phyloP scores from a whole-genome alignment of 2,888 invertebrate genomes.

The Panopea generosa region DNA sequence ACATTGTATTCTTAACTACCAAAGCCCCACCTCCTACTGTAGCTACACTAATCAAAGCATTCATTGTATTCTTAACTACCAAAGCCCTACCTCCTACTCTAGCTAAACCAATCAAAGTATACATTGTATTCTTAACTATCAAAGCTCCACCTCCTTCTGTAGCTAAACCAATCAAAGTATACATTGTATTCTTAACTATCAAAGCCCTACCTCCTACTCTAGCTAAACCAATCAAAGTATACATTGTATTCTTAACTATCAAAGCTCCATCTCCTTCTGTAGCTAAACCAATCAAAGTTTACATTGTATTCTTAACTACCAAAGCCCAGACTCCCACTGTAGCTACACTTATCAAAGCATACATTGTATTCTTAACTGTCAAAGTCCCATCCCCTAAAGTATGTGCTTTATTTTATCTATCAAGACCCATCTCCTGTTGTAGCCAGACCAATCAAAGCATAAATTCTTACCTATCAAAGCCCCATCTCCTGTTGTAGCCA shows the following conservation, averaged over 20 bases:
- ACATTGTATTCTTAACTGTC: conserved; percentile 12
- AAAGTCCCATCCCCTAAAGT: background rate
- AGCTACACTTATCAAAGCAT: background rate
- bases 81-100: too few relatives aligned
- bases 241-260: conserved; percentile 46
- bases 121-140: conserved; percentile 11
- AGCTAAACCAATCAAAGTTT: conserved; percentile 88
- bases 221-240: too few relatives aligned
- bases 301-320: too few relatives aligned
- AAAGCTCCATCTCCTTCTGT: conserved; percentile 89
- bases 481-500: conserved; percentile 89
- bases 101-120: background rate
- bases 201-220: too few relatives aligned
- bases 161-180: too few relatives aligned
- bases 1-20: too few relatives aligned
- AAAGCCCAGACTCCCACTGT: too few relatives aligned
- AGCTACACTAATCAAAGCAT: too few relatives aligned
- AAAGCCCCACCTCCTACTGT: too few relatives aligned
- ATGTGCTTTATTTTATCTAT: conserved; percentile 87
- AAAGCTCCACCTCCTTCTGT: background rate
- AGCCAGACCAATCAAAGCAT: conserved; percentile 72
- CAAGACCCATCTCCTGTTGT: conserved; percentile 86
- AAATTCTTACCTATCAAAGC: conserved; percentile 85
- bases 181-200: too few relatives aligned
- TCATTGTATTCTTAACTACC: too few relatives aligned